Evolutionary conservation across 2,797 vertebrate genomes (phyloP).

Genomic region (Epinephelus awoara): DNA sequence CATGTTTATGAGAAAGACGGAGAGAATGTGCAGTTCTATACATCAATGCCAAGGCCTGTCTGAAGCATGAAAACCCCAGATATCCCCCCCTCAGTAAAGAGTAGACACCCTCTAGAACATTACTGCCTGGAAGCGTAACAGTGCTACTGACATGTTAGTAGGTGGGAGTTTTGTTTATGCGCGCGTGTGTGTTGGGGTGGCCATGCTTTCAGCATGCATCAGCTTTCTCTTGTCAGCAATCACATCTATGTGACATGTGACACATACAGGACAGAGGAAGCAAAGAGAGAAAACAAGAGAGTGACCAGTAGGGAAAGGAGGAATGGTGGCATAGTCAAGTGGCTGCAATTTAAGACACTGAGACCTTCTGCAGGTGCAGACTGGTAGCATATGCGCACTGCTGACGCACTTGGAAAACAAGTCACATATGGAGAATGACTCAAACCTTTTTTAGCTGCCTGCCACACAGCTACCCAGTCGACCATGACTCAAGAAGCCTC

Average conservation of each 20-base stretch:
- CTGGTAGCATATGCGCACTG: slow-evolving; percentile 70
- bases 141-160: slow-evolving; percentile 61
- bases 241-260: slow-evolving; percentile 62
- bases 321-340: slow-evolving; percentile 53
- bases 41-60: slow-evolving; percentile 79
- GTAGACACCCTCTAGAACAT: slow-evolving; percentile 19
- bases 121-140: slow-evolving; percentile 44
- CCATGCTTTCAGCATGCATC: slow-evolving; percentile 78
- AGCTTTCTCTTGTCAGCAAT: slow-evolving; percentile 56
- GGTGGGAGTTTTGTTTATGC: slow-evolving; percentile 55
- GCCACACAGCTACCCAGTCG: slow-evolving; percentile 62
- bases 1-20: slow-evolving; percentile 77
- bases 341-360: slow-evolving; percentile 62
- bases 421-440: slow-evolving; percentile 83
- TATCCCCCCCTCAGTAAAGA: slow-evolving; percentile 29
- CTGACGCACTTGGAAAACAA: slow-evolving; percentile 81
- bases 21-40: slow-evolving; percentile 79
- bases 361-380: slow-evolving; percentile 75
- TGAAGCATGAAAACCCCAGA: slow-evolving; percentile 49
- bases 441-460: slow-evolving; percentile 78
- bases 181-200: slow-evolving; percentile 27
- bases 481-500: slow-evolving; percentile 66
- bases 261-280: slow-evolving; percentile 45
- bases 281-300: background rate
- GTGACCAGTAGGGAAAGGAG: slow-evolving; percentile 33